These are phyloP conservation scores for Leucoma salicis DNA, from an alignment of 2,888 invertebrate genomes.

Conservation along the genomic window DNA sequence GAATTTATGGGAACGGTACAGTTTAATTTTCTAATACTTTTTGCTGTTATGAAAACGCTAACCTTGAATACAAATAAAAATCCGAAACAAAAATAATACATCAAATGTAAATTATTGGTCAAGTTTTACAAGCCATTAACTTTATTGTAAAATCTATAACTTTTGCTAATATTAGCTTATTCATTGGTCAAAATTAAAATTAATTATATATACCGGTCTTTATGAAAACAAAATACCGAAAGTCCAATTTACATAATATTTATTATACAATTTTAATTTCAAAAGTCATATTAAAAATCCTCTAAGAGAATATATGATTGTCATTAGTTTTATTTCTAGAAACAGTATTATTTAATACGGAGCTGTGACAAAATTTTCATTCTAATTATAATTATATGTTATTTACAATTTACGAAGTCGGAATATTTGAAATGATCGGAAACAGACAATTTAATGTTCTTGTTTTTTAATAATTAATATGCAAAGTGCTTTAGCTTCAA, in stretches of 20 bases:
- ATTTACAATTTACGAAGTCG: neutral
- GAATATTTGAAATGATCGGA: conserved; percentile 4
- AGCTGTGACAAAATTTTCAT: neutral
- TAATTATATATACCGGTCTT: neutral
- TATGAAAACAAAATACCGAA: neutral
- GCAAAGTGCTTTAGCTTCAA: conserved; percentile 6
- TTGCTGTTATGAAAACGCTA: too few relatives aligned
- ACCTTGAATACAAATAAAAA: too few relatives aligned
- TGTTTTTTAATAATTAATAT: conserved; percentile 15
- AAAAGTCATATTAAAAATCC: conserved; percentile 7
- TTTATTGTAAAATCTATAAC: neutral
- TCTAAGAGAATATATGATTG: neutral
- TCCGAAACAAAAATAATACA: too few relatives aligned
- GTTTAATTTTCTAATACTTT: too few relatives aligned
- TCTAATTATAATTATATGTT: too few relatives aligned
- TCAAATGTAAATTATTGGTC: too few relatives aligned
- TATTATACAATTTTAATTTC: conserved; percentile 1
- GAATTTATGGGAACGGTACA: too few relatives aligned
- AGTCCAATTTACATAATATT: conserved; percentile 6
- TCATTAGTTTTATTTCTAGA: conserved; percentile 5
- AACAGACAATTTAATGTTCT: conserved; percentile 8
- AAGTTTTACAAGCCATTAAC: too few relatives aligned
- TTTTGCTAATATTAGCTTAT: neutral
- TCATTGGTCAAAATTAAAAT: neutral
- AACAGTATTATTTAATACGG: conserved; percentile 5